These are phyloP conservation scores for Takifugu ocellatus DNA, from an alignment of 2,797 vertebrate species.

Conservation along the genomic window DNA sequence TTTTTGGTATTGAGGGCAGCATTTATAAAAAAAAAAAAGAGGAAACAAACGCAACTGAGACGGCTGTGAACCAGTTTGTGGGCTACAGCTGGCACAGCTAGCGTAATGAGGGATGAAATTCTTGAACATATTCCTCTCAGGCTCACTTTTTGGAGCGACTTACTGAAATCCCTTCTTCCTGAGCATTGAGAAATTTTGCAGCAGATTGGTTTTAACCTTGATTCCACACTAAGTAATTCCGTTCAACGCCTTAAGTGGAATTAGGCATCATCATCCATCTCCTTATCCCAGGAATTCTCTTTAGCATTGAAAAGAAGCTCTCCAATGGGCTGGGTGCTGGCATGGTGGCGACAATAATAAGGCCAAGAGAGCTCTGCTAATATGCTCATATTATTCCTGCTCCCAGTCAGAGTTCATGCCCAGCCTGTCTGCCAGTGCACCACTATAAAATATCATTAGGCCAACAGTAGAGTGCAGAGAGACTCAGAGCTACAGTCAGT, in stretches of 20 bases:
- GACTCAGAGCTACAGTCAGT: conserved; percentile 41
- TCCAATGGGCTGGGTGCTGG: conserved; percentile 44
- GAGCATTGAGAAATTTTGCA: conserved; percentile 57
- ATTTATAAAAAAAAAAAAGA: neutral
- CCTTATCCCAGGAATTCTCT: conserved; percentile 70
- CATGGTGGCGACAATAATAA: conserved; percentile 61
- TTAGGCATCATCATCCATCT: conserved; percentile 75
- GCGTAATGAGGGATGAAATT: conserved; percentile 50
- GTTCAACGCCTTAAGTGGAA: conserved; percentile 72
- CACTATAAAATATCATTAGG: conserved; percentile 74
- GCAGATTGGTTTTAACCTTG: conserved; percentile 75
- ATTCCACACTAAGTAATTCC: conserved; percentile 77
- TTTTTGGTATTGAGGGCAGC: conserved; percentile 20
- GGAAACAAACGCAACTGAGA: conserved; percentile 3
- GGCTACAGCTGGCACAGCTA: conserved; percentile 31
- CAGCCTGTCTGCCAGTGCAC: conserved; percentile 49
- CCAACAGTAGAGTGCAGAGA: conserved; percentile 43
- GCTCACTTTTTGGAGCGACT: conserved; percentile 47
- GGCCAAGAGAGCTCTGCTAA: conserved; percentile 57
- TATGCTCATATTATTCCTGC: conserved; percentile 50
- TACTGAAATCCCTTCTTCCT: conserved; percentile 60
- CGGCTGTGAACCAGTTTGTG: conserved; percentile 27
- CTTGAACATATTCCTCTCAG: conserved; percentile 42
- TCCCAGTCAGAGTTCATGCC: conserved; percentile 48
- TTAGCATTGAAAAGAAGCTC: conserved; percentile 68